Base-by-base conservation (phyloP, 2,888 invertebrate genomes). In the Mimachlamys varia region DNA sequence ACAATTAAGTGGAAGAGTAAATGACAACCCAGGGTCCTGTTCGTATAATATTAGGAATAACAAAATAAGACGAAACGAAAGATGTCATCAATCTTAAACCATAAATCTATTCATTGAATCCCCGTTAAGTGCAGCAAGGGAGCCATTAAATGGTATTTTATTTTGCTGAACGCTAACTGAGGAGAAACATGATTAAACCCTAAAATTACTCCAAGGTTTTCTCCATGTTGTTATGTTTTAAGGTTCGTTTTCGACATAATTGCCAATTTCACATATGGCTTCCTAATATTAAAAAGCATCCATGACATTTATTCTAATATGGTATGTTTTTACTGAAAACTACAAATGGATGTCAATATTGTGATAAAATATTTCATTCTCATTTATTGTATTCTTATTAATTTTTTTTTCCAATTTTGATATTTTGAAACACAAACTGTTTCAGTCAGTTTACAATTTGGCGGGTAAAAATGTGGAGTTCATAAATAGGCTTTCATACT, bases 61-160 rank as follows among this genome's bases (percentile, higher is more conserved):
- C 33, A 27, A 22, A 15, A 27, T 17, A 76, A 13, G 12, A 58
- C 58, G 33, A 33, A 33, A 76, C 76, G 27, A 7, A 76, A 10
- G 12, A 27, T 76, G 33, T 33, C 76, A 22, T 33, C 22, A 27
- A 33, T 76, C 76, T 12, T 22, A 12, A 33, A 76, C 76, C 12
- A 76, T 76, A 76, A 33, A 76, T 13, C 76, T 76, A 76, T 76
- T 33, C 33, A 76, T 76, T 33, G 76, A 76, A 27, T 76, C 76
- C 76, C 5, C 12, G 15, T 76, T 10, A 0, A 33, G 10, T 76
- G 76, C 33, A 27, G 27, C 76, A 27, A 12, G 27, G 76, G 76
- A 76, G 0, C 76, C 76, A 76, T 76, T 33, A 4, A 12, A 15
- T 5, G 12, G 76, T 76, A 76, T 76, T n/a, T n/a, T 33, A 76